Percentiles rank a stretch among this genome's conserved stretches.
phyloP scores from a whole-genome alignment of 2,888 invertebrate species.

The Sisyra nigra region DNA sequence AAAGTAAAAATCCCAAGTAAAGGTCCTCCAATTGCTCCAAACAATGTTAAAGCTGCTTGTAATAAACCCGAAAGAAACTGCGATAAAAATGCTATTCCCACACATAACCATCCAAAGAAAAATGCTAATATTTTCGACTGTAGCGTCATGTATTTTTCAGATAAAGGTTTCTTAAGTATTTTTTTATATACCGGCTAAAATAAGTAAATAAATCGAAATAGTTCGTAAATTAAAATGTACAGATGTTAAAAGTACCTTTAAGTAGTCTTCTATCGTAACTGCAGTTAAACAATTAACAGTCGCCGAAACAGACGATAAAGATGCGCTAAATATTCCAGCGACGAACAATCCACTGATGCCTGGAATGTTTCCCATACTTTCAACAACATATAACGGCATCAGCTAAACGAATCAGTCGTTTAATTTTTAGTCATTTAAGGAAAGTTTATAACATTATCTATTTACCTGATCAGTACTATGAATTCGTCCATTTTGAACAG shows the following conservation, averaged over 20 bases:
- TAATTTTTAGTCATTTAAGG: neutral
- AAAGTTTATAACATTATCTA: constrained; percentile 4
- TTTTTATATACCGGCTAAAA: constrained; percentile 25
- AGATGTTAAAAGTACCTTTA: constrained; percentile 29
- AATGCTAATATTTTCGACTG: constrained; percentile 53
- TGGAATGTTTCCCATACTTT: constrained; percentile 52
- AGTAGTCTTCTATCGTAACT: constrained; percentile 76
- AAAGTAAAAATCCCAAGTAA: constrained; percentile 71
- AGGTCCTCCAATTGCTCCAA: constrained; percentile 78
- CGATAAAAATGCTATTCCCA: constrained; percentile 69
- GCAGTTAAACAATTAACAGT: constrained; percentile 82
- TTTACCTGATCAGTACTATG: constrained; percentile 46
- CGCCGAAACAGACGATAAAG: constrained; percentile 82
- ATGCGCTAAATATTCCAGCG: constrained; percentile 82
- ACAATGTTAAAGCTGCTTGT: constrained; percentile 73
- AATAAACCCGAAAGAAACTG: constrained; percentile 72
- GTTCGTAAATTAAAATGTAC: neutral
- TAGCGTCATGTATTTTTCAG: constrained; percentile 29
- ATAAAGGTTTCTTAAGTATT: constrained; percentile 23
- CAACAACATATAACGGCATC: constrained; percentile 65
- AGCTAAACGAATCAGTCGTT: constrained; percentile 24
- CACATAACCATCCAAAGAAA: constrained; percentile 54
- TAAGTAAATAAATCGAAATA: constrained; percentile 10
- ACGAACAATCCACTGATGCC: constrained; percentile 82
- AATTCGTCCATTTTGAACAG: constrained; percentile 43